Conservation (phyloP, 2,888 invertebrate species). For the Sturmia bella region DNA sequence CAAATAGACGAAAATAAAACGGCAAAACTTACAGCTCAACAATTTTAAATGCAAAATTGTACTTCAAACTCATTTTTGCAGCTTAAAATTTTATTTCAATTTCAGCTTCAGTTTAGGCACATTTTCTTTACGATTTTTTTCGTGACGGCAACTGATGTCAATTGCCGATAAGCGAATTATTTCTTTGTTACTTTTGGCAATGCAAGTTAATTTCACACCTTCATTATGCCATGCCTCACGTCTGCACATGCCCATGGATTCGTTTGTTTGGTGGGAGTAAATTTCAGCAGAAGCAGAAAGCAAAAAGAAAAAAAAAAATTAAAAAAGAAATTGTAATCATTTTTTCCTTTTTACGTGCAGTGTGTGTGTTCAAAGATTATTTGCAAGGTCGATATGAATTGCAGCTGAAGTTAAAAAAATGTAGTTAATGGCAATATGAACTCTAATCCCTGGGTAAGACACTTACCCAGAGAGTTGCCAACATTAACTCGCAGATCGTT, state of each 20-base stretch:
- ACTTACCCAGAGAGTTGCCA: not conserved
- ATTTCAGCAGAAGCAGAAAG: constrained; percentile 27
- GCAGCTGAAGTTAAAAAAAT: constrained; percentile 18
- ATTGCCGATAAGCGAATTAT: constrained; percentile 61
- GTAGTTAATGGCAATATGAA: not conserved
- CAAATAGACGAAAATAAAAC: too few relatives aligned
- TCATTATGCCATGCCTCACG: constrained; percentile 2
- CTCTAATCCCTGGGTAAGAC: constrained; percentile 13
- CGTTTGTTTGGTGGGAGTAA: constrained; percentile 50
- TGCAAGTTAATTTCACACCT: constrained; percentile 64
- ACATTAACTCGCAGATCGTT: too few relatives aligned
- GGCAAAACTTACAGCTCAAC: constrained; percentile 32
- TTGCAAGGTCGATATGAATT: constrained; percentile 50
- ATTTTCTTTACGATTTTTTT: constrained; percentile 2
- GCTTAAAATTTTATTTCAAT: constrained; percentile 16
- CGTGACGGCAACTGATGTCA: constrained; percentile 66
- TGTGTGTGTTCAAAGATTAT: constrained; percentile 32
- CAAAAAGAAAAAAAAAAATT: not conserved
- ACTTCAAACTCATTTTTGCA: constrained; percentile 12
- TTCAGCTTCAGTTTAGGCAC: not conserved
- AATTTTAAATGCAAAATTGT: constrained; percentile 15
- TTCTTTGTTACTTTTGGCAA: constrained; percentile 42
- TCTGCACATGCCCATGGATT: not conserved
- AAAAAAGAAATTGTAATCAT: constrained; percentile 18
- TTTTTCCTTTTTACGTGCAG: constrained; percentile 45